Evolutionary conservation across 2,888 invertebrate species (phyloP).

Genomic region (Quadriops clusia): DNA sequence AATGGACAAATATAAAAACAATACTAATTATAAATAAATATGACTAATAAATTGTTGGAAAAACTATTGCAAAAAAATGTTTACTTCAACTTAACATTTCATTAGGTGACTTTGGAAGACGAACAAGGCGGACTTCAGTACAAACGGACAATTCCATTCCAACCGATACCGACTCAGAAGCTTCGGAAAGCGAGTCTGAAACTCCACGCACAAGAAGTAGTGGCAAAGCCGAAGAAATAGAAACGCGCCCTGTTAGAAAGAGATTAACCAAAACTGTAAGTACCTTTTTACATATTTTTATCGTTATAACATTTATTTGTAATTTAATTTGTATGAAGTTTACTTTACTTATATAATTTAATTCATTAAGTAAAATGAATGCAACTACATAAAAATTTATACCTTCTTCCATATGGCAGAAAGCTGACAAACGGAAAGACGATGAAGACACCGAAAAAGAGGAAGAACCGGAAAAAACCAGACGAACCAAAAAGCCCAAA

Average conservation of each 20-base stretch:
- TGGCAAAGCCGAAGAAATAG: constrained; percentile 28
- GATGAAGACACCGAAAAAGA: constrained; percentile 39
- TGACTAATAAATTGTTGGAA: too few species aligned
- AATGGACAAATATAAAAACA: too few species aligned
- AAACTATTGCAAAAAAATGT: too few species aligned
- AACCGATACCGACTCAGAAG: constrained; percentile 47
- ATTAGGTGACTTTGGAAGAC: constrained; percentile 25
- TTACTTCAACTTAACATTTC: too few species aligned
- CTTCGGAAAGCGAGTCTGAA: constrained; percentile 29
- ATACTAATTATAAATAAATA: too few species aligned
- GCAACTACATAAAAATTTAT: too few species aligned
- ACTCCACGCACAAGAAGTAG: constrained; percentile 28
- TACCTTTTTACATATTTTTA: constrained; percentile 1
- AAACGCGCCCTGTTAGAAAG: constrained; percentile 18
- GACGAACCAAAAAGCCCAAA: constrained; percentile 31
- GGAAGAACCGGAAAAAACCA: constrained; percentile 28
- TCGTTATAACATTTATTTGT: too few species aligned
- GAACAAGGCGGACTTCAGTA: constrained; percentile 43
- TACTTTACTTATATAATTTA: too few species aligned
- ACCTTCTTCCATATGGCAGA: constrained; percentile 15
- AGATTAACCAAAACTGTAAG: constrained; percentile 19
- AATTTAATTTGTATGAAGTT: too few species aligned
- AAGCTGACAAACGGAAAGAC: constrained; percentile 31
- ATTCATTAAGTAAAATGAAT: too few species aligned
- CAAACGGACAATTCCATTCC: constrained; percentile 47